Evolutionary conservation across 1,140 invertebrate genomes (phyloP).

Genomic region (Dendrolimus punctatus): DNA sequence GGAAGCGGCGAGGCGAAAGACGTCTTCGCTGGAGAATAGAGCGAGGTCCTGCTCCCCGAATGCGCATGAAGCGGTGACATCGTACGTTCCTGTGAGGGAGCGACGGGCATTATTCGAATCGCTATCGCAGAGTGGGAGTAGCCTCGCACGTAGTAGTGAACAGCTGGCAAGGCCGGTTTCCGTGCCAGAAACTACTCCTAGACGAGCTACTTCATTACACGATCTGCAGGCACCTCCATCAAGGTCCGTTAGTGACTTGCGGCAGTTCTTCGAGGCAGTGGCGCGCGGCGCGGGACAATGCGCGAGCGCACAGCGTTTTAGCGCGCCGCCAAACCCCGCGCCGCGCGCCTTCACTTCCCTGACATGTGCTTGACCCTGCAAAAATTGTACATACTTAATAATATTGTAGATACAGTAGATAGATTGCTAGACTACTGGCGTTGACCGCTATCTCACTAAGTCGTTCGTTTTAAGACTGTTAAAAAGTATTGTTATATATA

Average conservation of each 20-base stretch:
- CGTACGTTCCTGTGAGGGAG: slow-evolving; percentile 56
- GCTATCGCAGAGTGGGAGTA: slow-evolving; percentile 42
- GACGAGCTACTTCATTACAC: slow-evolving; percentile 54
- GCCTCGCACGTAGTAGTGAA: slow-evolving; percentile 54
- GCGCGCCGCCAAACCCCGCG: slow-evolving; percentile 38
- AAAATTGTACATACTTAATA: slow-evolving; percentile 4
- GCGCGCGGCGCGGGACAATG: slow-evolving; percentile 49
- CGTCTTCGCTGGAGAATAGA: slow-evolving; percentile 48
- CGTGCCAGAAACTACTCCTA: slow-evolving; percentile 36
- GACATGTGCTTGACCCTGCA: slow-evolving; percentile 42
- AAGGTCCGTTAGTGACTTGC: slow-evolving; percentile 56
- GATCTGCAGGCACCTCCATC: slow-evolving; percentile 59
- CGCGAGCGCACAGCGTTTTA: slow-evolving; percentile 33
- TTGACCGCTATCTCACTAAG: slow-evolving; percentile 56
- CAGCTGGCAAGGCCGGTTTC: slow-evolving; percentile 42
- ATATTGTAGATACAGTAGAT: slow-evolving; percentile 60
- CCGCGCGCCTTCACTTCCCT: slow-evolving; percentile 55
- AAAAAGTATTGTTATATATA: slow-evolving; percentile 60
- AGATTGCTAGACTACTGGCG: slow-evolving; percentile 30
- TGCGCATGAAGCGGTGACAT: slow-evolving; percentile 47
- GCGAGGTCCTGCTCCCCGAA: slow-evolving; percentile 62
- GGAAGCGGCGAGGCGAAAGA: slow-evolving; percentile 56
- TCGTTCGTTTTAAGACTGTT: slow-evolving; percentile 69
- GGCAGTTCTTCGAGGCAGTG: slow-evolving; percentile 64
- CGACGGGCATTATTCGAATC: slow-evolving; percentile 57